Evolutionary conservation across 1,140 invertebrate species (phyloP).

Genomic region (Lepidurus arcticus): DNA sequence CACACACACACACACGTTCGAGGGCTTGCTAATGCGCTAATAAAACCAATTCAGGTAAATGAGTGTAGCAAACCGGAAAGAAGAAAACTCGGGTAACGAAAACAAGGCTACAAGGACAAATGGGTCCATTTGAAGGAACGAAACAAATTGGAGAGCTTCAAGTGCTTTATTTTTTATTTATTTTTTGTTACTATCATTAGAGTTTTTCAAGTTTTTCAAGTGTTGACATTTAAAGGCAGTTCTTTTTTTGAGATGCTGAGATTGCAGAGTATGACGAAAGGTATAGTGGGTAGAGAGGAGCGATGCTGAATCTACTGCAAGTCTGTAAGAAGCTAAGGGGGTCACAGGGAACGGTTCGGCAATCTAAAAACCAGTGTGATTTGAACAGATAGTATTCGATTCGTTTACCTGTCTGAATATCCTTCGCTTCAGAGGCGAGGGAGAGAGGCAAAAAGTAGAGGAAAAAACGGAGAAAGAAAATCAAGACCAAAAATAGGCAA

Average conservation of each 20-base stretch:
- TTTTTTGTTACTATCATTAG: too few species aligned
- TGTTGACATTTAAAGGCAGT: too few species aligned
- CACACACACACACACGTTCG: background rate
- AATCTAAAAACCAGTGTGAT: constrained; percentile 12
- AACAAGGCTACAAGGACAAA: background rate
- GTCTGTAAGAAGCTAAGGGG: too few species aligned
- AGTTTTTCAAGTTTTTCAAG: too few species aligned
- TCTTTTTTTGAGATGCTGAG: too few species aligned
- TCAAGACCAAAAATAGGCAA: background rate
- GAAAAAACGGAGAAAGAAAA: background rate
- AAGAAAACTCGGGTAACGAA: background rate
- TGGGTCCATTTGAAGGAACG: background rate
- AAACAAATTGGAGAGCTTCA: too few species aligned
- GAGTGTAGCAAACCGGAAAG: background rate
- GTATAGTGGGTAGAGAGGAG: too few species aligned
- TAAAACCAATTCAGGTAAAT: background rate
- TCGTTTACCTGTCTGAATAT: constrained; percentile 3
- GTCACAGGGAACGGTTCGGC: background rate
- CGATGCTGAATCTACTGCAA: too few species aligned
- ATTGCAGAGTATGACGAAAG: too few species aligned
- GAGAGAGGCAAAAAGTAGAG: constrained; percentile 16
- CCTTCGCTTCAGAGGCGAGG: constrained; percentile 20
- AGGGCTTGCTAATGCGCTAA: constrained; percentile 4
- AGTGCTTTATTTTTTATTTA: too few species aligned
- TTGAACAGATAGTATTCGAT: constrained; percentile 4